A percentile compares a stretch with the other conserved stretches of the same genome.
These are phyloP conservation scores for Marronus borbonicus DNA, from an alignment of 2,888 invertebrate genomes.

Conservation along the genomic window DNA sequence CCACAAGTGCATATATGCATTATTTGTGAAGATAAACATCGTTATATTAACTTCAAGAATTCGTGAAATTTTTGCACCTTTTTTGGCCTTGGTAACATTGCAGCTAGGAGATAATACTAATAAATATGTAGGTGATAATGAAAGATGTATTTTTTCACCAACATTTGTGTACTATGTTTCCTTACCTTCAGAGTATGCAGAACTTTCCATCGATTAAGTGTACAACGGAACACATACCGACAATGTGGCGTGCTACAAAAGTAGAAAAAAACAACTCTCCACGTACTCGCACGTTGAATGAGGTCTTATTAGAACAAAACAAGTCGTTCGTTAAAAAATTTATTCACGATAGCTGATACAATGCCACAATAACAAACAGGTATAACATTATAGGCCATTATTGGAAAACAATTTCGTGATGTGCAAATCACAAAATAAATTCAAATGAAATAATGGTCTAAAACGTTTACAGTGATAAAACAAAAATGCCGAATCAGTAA, in stretches of 20 bases:
- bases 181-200: too few species aligned
- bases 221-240: too few species aligned
- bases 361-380: conserved; percentile 40
- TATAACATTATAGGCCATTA: conserved; percentile 35
- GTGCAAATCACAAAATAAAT: conserved; percentile 46
- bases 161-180: too few species aligned
- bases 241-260: neutral
- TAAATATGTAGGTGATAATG: too few species aligned
- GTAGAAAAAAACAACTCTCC: neutral
- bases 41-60: too few species aligned
- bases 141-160: too few species aligned
- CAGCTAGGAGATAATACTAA: too few species aligned
- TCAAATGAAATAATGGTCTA: conserved; percentile 48
- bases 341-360: conserved; percentile 25
- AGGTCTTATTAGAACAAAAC: conserved; percentile 35
- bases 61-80: too few species aligned
- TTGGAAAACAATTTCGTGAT: conserved; percentile 41
- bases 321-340: conserved; percentile 39
- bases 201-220: too few species aligned
- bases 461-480: conserved; percentile 51
- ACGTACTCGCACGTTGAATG: conserved; percentile 1
- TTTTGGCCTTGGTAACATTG: too few species aligned
- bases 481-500: conserved; percentile 55
- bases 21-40: too few species aligned
- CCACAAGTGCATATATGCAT: too few species aligned